Evolutionary conservation across 2,888 invertebrate species (phyloP).

Genomic region (Xanthia icteritia): DNA sequence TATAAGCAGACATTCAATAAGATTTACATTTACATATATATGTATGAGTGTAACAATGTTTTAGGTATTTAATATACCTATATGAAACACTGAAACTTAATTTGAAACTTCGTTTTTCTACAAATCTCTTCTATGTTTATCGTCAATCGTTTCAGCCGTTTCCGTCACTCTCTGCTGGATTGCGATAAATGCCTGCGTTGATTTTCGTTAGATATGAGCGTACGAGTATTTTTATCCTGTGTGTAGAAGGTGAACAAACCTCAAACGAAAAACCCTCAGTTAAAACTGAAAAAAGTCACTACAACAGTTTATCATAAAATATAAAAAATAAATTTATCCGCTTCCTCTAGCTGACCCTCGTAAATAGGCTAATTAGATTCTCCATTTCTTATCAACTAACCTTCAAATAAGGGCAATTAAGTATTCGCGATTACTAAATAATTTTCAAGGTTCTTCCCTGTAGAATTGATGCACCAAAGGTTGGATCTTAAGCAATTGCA

Average conservation of each 20-base stretch:
- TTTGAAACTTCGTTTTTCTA: background rate
- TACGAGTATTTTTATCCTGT: background rate
- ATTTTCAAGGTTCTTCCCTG: too few species aligned
- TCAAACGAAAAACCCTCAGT: background rate
- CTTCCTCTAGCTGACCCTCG: slow-evolving; percentile 25
- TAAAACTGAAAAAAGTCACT: background rate
- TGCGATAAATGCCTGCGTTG: background rate
- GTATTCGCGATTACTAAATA: background rate
- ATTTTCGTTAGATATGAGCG: background rate
- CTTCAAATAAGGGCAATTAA: slow-evolving; percentile 10
- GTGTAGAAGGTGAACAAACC: background rate
- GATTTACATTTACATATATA: slow-evolving; percentile 10
- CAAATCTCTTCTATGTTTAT: background rate
- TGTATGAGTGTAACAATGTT: slow-evolving; percentile 1
- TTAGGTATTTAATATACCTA: too few species aligned
- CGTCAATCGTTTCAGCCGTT: background rate
- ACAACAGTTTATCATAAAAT: background rate
- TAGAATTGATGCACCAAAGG: background rate
- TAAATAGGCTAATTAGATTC: slow-evolving; percentile 19
- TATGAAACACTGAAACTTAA: background rate
- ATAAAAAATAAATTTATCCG: slow-evolving; percentile 21
- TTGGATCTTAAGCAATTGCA: background rate
- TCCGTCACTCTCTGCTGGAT: background rate
- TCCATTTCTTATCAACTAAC: slow-evolving; percentile 23
- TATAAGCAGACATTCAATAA: slow-evolving; percentile 17